A percentile compares a stretch with the other conserved stretches of the same genome.
phyloP scores from a whole-genome alignment of 2,113 vertebrate species.

The Danio rerio region GRCz12tu NC_133191.1:746501-747000 shows the following conservation, averaged over 20 bases:
- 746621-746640: constrained; percentile 90
- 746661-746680: constrained; percentile 82
- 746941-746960: constrained; percentile 77
- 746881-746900: constrained; percentile 80
- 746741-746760: constrained; percentile 55
- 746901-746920: constrained; percentile 74
- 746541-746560: constrained; percentile 95
- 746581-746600: constrained; percentile 97
- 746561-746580: constrained; percentile 99
- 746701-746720: constrained; percentile 68
- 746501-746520: constrained; percentile 98
- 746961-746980: constrained; percentile 76
- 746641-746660: too few species aligned
- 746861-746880: constrained; percentile 78
- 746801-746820: constrained; percentile 53
- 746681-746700: constrained; percentile 69
- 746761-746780: too few species aligned
- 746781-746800: too few species aligned
- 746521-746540: too few species aligned
- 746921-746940: constrained; percentile 78
- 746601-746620: too few species aligned
- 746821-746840: constrained; percentile 74
- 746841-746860: constrained; percentile 78
- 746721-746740: constrained; percentile 69
- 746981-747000: constrained; percentile 74